Percentiles rank a stretch among this genome's conserved stretches.
Conservation (phyloP, 2,797 vertebrate species). For the Eleutherodactylus coqui region DNA sequence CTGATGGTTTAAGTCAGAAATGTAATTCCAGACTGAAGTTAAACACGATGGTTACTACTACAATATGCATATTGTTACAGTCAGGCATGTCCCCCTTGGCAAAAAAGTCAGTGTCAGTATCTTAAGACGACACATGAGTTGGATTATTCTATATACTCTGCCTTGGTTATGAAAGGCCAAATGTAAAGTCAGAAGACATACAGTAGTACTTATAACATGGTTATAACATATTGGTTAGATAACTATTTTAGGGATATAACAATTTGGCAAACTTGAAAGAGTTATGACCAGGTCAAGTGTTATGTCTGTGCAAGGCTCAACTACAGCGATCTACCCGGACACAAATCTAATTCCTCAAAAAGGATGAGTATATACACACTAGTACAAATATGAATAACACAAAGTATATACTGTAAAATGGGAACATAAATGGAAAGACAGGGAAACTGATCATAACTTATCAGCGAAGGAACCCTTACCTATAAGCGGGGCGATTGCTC, state of each 20-base stretch:
- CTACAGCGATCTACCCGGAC: no score
- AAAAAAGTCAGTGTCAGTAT: background rate
- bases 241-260: background rate
- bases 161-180: background rate
- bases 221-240: background rate
- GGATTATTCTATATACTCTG: background rate
- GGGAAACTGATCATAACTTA: no score
- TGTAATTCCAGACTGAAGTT: background rate
- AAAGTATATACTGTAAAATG: no score
- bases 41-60: slow-evolving; percentile 1
- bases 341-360: no score
- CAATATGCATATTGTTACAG: background rate
- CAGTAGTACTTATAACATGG: background rate
- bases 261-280: no score
- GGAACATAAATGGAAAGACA: no score
- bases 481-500: no score
- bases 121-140: background rate
- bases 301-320: no score
- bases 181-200: background rate
- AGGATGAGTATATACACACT: no score
- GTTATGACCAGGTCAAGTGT: no score
- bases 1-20: slow-evolving; percentile 31
- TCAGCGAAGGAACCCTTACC: no score
- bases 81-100: background rate
- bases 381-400: no score